phyloP scores from a whole-genome alignment of 2,888 invertebrate species.

The Drosophila imparisetae region DNA sequence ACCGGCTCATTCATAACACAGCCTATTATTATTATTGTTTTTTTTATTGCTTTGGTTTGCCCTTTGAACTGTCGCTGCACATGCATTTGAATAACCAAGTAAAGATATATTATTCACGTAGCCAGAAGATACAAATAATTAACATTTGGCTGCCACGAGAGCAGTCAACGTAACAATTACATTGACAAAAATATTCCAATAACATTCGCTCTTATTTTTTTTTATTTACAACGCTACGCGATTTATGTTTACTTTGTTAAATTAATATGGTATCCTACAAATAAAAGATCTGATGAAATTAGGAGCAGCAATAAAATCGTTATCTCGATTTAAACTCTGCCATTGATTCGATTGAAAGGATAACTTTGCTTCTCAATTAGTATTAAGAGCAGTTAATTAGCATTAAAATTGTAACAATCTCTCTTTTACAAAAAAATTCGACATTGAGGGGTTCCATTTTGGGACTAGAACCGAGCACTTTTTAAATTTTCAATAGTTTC shows the following conservation, averaged over 20 bases:
- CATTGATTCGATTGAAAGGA: neutral
- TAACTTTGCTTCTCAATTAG: neutral
- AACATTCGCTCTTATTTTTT: neutral
- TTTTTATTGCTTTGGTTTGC: constrained; percentile 5
- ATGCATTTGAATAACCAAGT: neutral
- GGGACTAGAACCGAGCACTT: neutral
- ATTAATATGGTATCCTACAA: neutral
- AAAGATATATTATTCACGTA: no score
- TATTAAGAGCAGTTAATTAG: neutral
- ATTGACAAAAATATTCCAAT: neutral
- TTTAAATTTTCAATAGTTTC: constrained; percentile 26
- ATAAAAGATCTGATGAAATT: neutral
- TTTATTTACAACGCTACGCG: neutral
- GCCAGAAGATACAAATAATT: neutral
- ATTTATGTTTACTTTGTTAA: neutral
- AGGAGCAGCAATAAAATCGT: neutral
- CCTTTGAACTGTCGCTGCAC: constrained; percentile 31
- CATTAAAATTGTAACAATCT: neutral
- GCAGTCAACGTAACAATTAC: neutral
- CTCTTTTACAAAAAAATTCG: neutral
- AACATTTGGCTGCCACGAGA: neutral
- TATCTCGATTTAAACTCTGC: neutral
- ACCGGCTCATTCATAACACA: constrained; percentile 17
- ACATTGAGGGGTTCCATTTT: constrained; percentile 10
- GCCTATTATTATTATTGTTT: constrained; percentile 20